Percentiles rank a stretch among this genome's conserved stretches.
These are phyloP conservation scores for Odiellus spinosus DNA, from an alignment of 2,888 invertebrate species.

Conservation along the genomic window DNA sequence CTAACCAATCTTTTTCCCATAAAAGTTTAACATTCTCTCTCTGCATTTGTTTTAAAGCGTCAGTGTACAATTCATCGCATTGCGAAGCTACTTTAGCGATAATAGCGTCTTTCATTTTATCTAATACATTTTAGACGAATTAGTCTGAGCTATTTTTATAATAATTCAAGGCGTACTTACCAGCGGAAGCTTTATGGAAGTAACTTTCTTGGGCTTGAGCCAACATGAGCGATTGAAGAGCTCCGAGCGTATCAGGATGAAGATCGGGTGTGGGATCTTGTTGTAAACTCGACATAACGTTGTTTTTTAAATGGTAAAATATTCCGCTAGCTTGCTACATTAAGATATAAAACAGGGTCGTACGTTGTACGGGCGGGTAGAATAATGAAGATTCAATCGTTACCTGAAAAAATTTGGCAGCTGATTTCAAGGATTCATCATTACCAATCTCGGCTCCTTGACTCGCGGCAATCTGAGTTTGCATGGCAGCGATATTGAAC, in stretches of 20 bases:
- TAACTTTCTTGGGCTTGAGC: conserved; percentile 98
- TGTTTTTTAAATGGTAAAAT: conserved; percentile 59
- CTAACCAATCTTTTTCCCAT: conserved; percentile 61
- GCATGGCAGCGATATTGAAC: conserved; percentile 89
- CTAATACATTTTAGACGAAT: conserved; percentile 38
- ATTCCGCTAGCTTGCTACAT: conserved; percentile 76
- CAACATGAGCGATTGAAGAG: conserved; percentile 73
- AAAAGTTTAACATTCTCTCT: conserved; percentile 61
- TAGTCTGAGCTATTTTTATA: conserved; percentile 1
- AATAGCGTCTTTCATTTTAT: conserved; percentile 85
- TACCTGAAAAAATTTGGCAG: conserved; percentile 81
- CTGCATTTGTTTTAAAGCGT: conserved; percentile 70
- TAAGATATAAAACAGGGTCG: conserved; percentile 12
- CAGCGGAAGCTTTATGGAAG: conserved; percentile 62
- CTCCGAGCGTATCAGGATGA: conserved; percentile 73
- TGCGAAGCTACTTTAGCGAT: conserved; percentile 83
- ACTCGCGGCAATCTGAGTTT: conserved; percentile 67
- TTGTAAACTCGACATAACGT: conserved; percentile 40
- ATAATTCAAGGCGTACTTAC: conserved; percentile 33
- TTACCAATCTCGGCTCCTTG: conserved; percentile 59
- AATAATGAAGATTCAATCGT: too few relatives aligned
- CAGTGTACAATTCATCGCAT: conserved; percentile 83
- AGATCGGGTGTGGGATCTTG: conserved; percentile 94
- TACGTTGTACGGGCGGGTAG: too few relatives aligned
- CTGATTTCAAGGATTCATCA: conserved; percentile 82